Conservation (phyloP, 2,113 vertebrate species). For the Archocentrus centrarchus region DNA sequence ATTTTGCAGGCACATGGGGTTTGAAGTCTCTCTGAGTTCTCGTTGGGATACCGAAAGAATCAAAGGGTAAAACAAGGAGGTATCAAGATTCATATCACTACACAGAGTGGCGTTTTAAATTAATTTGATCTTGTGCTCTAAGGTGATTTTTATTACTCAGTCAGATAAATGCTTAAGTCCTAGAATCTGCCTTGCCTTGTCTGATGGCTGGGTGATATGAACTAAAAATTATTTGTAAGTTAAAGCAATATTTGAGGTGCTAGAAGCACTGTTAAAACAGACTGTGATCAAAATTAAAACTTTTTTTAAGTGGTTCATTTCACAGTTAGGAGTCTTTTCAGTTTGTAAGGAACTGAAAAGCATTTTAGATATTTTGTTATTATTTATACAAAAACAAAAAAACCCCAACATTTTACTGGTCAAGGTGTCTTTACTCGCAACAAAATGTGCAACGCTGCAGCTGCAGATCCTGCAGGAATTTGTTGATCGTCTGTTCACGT, state of each 20-base stretch:
- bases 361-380: not conserved
- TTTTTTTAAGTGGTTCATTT: not conserved
- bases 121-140: not conserved
- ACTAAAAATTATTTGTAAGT: not conserved
- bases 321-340: not conserved
- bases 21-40: slow-evolving; percentile 13
- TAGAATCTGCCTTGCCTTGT: not conserved
- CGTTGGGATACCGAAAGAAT: not conserved
- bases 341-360: not conserved
- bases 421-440: not conserved
- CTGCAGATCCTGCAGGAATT: not conserved
- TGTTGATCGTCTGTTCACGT: not conserved
- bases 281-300: not conserved
- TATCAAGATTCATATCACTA: slow-evolving; percentile 16
- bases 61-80: slow-evolving; percentile 28
- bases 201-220: not conserved
- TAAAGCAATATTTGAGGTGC: not conserved
- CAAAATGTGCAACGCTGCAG: not conserved
- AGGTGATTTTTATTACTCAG: not conserved
- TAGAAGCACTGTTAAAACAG: not conserved
- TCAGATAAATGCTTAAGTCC: not conserved
- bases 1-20: slow-evolving; percentile 39
- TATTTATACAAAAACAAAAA: not conserved
- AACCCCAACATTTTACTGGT: not conserved
- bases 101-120: not conserved